Base-by-base conservation (phyloP, 2,797 vertebrate genomes). In the Erpetoichthys calabaricus region DNA sequence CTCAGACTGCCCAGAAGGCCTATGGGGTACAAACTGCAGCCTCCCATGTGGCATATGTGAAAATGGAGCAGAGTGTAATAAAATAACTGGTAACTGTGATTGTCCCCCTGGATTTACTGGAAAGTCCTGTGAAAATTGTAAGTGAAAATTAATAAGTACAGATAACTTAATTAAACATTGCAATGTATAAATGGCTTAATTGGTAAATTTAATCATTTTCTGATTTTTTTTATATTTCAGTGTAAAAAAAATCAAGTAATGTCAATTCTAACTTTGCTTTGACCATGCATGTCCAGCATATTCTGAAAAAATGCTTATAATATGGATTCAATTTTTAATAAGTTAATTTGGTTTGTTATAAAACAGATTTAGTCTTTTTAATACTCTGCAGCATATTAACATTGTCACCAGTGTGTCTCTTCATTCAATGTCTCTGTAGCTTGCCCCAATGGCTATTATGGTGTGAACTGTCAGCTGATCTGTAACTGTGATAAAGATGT, bases 101-200 rank as follows among this genome's bases (percentile, higher is more conserved):
- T 89, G 81, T 53, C 51, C 57, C 52, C 65, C 77, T 1, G 84
- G 80, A 46, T 88, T 85, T 65, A 76, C n/a, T 0, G 82, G 82
- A 55, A 9, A 60, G 3, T 66, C 75, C 60, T 87, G 78, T 64
- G 70, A 81, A 47, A 42, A 25, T 0, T 0, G 59, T 77, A 56
- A 70, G 82, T 84, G 60, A 67, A 63, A 62, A 3, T 42, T 60
- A 56, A 60, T 45, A 44, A 56, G 25, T 25, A 25, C 25, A 25
- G 55, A n/a, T 1, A 41, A 55, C 64, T 67, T 72, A 61, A 62
- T 55, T 66, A 67, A 65, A 44, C 62, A 67, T 72, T 72, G 68
- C 60, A 67, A 67, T 70, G 70, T 72, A 67, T 64, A 62, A 62
- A 64, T 64, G 46, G 44, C 59, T 63, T 53, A 25, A 25, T 25